Base-by-base conservation (phyloP, 35 echinoderm and acorn worm species). In the Heliocidaris erythrogramma region DNA sequence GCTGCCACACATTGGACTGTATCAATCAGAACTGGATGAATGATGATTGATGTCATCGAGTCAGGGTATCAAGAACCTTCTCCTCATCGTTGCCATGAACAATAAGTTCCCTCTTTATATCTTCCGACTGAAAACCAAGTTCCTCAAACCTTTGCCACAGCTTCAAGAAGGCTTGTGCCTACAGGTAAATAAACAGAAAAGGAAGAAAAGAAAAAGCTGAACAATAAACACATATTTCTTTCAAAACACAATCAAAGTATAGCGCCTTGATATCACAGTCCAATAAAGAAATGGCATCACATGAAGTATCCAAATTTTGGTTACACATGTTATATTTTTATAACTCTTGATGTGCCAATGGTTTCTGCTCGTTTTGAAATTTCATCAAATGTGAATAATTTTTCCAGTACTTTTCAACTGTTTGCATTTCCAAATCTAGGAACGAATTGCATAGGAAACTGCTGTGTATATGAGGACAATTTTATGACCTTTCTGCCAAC, bases 121-220 rank as follows among this genome's bases (percentile, higher is more conserved):
- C 98, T 56, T 99, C 98, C 21, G 93, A 42, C 90, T 97, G 96
- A 90, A 99, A 99, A 24, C 98, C 98, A 14, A 99, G 95, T 50
- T 96, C 97, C 65, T 99, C 98, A 92, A 99, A 97, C 85, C 95
- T 94, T 78, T 97, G 94, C 92, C 89, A 92, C 31, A 99, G 71
- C 30, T 85, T 93, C 65, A 99, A 92, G 90, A 99, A 99, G 2
- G 95, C 93, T 42, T 91, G n/a, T 31, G 97, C 97, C 97, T 97
- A 94, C 30, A 94, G 88, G 35, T 42, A 42, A 1, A 3, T 21
- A 50, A 91, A 86, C 10, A 30, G 31, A 18, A 21, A 86, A 29
- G 21, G 85, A 86, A 86, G 85, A 13, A 31, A 9, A 60, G 59
- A 60, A 60, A 18, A 60, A 60, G 18, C 2, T 12, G 12, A 60